Conservation (phyloP, 2,113 vertebrate genomes). For the Pyxicephalus adspersus region DNA sequence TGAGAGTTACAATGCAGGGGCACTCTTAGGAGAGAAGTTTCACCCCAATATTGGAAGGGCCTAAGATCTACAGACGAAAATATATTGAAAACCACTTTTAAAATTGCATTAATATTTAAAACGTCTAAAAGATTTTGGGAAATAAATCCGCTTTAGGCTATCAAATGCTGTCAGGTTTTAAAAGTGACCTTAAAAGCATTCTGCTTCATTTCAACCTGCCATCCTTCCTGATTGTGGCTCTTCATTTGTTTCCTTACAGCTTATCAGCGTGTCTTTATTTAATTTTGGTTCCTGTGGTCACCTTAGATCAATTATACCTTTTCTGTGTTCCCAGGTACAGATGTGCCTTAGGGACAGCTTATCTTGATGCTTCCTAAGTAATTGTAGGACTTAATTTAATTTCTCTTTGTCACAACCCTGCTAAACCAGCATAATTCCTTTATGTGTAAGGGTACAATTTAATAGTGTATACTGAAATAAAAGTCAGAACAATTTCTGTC, state of each 20-base stretch:
- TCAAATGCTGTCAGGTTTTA: conserved; percentile 19
- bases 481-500: conserved; percentile 74
- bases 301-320: conserved; percentile 93
- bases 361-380: conserved; percentile 90
- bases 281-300: conserved; percentile 91
- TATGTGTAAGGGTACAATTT: conserved; percentile 79
- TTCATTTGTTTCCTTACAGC: conserved; percentile 81
- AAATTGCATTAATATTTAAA: no score
- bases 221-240: conserved; percentile 63
- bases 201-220: conserved; percentile 62
- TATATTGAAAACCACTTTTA: no score
- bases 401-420: conserved; percentile 76
- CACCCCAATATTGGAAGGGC: no score
- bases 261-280: conserved; percentile 86
- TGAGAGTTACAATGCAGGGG: no score
- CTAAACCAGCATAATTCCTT: conserved; percentile 80
- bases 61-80: no score
- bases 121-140: no score
- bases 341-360: conserved; percentile 85
- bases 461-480: conserved; percentile 80
- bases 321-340: conserved; percentile 84
- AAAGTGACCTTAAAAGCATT: conserved; percentile 42
- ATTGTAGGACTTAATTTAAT: conserved; percentile 92
- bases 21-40: no score
- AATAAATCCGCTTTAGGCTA: not conserved